phyloP scores from a whole-genome alignment of 2,888 invertebrate genomes.

The Autographa gamma region DNA sequence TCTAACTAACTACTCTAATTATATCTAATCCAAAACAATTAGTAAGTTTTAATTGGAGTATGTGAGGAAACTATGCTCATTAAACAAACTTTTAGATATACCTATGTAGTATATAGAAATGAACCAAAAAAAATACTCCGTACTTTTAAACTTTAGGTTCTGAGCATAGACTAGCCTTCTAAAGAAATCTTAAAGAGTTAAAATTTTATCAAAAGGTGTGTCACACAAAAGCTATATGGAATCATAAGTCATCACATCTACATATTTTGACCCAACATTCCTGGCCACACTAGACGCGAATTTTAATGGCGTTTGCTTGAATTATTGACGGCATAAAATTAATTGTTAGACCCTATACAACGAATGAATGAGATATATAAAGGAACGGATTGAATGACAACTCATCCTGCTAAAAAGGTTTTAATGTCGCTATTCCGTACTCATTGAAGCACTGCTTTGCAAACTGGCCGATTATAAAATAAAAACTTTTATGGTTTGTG shows the following conservation, averaged over 20 bases:
- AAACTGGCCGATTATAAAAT: neutral
- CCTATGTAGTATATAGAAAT: too few species aligned
- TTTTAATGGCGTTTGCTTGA: constrained; percentile 46
- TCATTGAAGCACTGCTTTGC: neutral
- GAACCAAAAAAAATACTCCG: too few species aligned
- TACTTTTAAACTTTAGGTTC: too few species aligned
- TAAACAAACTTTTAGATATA: neutral
- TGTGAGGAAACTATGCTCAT: neutral
- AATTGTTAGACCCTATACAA: constrained; percentile 25
- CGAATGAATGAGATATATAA: constrained; percentile 42
- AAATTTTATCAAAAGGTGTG: neutral
- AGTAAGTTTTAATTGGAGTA: neutral
- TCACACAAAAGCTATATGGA: neutral
- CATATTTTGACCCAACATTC: constrained; percentile 10
- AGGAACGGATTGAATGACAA: constrained; percentile 25
- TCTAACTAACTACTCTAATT: neutral
- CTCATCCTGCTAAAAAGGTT: constrained; percentile 26
- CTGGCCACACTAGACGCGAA: constrained; percentile 38
- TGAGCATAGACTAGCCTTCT: neutral
- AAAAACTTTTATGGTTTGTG: neutral
- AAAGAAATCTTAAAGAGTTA: neutral
- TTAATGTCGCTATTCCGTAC: constrained; percentile 15
- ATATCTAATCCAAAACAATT: neutral
- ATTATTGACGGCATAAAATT: constrained; percentile 38
- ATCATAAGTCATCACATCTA: constrained; percentile 14